Evolutionary conservation across 2,888 invertebrate species (phyloP), one percentile per base, ranked within the genome.

Genomic region (Drosophila algonquin): DNA sequence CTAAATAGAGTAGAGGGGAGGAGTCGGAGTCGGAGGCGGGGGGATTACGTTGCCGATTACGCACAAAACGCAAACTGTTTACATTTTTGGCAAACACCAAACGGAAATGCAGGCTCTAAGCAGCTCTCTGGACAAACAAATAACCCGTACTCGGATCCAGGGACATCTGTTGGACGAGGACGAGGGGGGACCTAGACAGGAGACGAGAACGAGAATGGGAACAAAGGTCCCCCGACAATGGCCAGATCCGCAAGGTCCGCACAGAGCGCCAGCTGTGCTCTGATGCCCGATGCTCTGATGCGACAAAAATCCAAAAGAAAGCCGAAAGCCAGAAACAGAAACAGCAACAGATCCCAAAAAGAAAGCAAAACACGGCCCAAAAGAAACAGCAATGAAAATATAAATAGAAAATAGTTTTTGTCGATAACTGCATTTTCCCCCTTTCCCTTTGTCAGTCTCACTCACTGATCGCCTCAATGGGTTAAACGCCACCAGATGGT

Each of bases 71-170:
- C 73, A 73, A 74, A 85, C 79, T 85, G 83, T 83, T 85, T 85
- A 75, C 83, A 76, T 77, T 83, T 73, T 83, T 83, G 86, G 86
- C 83, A 86, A 84, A 63, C 63, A 67, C 63, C 50, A 45, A 30
- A 70, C 82, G 86, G 80, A 85, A 85, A 85, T 83, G 86, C 83
- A 82, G 85, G 83, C 86, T 84, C 68, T 80, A 70, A 80, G 77
- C 78, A 64, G 79, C 80, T 76, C 76, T 72, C 65, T 65, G 73
- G 77, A 58, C 79, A 59, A 83, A 83, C 86, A 82, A 83, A 83
- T 85, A 83, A 83, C 83, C 83, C 86, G 86, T 83, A 86, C 83
- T 32, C 55, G 32, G 48, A 51, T 45, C 24, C 45, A 54, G 57
- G 27, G 53, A 54, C 47, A 53, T 59, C 32, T 50, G 55, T 64